Base-by-base conservation (phyloP, 2,113 vertebrate species). In the Calyptommatus sinebrachiatus region DNA sequence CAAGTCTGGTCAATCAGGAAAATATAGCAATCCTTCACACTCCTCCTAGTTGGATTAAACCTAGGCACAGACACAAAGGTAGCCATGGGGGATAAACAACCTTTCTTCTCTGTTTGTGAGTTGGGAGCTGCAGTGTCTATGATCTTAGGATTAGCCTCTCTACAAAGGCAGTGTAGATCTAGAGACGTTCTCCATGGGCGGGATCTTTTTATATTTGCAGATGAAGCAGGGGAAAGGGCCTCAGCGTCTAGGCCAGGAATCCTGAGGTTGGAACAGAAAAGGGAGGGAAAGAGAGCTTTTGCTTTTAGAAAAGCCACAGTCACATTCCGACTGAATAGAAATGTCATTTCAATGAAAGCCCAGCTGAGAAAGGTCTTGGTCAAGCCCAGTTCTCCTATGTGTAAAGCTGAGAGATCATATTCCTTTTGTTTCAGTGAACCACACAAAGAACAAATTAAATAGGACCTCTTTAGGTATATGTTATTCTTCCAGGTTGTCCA, bases 161-260 rank as follows among this genome's bases (percentile, higher is more conserved):
- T 81, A 91, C 89, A 91, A 91, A 88, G 75, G 80, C 87, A 83
- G 85, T 73, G 80, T 77, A 85, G 91, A 86, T 50, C 63, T 31
- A 24, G 72, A 68, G 63, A 31, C 14, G 48, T 62, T 85, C 88
- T 83, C 86, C 77, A 73, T 87, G 82, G 91, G 89, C 91, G 88
- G 81, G 82, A 87, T 66, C 83, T 86, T 74, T 18, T 87, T 71
- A 86, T 88, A 76, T 76, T 1, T 0, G 73, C 84, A 0, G 65
- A 73, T 80, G 0, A 86, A n/a, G 62, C 46, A 82, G 21, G 21
- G 46, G 20, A 9, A 21, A 74, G 68, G 26, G 67, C 78, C 74
- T 75, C 82, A 84, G 85, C 70, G 84, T 66, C 80, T 68, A 18
- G 3, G 85, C 57, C 83, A 82, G 60, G 75, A 83, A 87, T 85